Evolutionary conservation across 2,113 vertebrate genomes (phyloP).

Genomic region (Alaudala cheleensis): DNA sequence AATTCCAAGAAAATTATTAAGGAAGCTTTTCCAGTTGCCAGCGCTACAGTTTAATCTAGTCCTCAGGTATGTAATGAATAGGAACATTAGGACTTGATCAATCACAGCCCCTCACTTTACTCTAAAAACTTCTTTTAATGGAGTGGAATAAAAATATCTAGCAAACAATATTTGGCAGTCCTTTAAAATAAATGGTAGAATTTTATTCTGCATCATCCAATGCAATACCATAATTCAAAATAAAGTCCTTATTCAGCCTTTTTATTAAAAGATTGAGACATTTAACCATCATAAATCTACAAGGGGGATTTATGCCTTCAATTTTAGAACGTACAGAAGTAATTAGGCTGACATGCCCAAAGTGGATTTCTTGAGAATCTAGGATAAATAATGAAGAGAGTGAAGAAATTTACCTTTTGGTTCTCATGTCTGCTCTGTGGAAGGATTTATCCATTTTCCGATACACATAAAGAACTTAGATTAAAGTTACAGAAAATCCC

Average conservation of each 20-base stretch:
- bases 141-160: neutral
- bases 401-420: neutral
- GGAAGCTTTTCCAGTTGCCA: neutral
- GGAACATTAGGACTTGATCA: neutral
- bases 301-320: neutral
- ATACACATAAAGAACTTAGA: accelerated
- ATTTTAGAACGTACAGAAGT: neutral
- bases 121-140: neutral
- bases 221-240: neutral
- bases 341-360: neutral
- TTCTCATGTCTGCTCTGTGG: neutral
- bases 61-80: neutral
- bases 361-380: neutral
- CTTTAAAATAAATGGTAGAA: neutral
- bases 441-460: neutral
- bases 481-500: neutral
- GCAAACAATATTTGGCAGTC: neutral
- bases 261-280: neutral
- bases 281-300: neutral
- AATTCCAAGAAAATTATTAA: neutral
- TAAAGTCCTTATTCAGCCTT: neutral
- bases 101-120: neutral
- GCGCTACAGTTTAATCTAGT: neutral
- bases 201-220: neutral
- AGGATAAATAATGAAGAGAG: neutral